These are phyloP conservation scores for Acipenser transmontanus DNA, from an alignment of 2,797 vertebrate species.

Conservation along the genomic window DNA sequence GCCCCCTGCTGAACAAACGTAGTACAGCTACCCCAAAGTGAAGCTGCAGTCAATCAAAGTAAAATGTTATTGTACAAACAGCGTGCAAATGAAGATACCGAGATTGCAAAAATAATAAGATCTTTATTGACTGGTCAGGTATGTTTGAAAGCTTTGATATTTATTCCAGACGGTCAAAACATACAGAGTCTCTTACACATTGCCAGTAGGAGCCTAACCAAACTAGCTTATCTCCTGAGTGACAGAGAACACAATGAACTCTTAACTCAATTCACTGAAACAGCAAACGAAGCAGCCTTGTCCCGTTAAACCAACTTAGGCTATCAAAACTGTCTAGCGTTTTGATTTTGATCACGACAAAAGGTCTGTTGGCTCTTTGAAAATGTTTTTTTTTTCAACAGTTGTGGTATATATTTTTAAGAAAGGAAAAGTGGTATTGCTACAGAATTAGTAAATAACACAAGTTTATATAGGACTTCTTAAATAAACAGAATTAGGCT, in stretches of 20 bases:
- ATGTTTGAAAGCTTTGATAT: constrained; percentile 73
- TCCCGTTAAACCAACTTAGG: constrained; percentile 21
- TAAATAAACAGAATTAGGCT: too few relatives aligned
- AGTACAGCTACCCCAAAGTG: constrained; percentile 3
- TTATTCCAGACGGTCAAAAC: constrained; percentile 76
- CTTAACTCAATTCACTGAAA: constrained; percentile 70
- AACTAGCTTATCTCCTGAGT: constrained; percentile 39
- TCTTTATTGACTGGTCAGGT: constrained; percentile 72
- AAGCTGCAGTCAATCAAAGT: constrained; percentile 41
- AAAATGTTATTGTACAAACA: constrained; percentile 35
- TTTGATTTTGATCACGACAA: constrained; percentile 22
- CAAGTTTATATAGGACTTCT: too few relatives aligned
- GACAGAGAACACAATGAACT: constrained; percentile 72
- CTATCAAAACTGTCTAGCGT: constrained; percentile 14
- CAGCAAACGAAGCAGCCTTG: constrained; percentile 51
- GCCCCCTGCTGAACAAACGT: constrained; percentile 32
- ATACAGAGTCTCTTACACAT: constrained; percentile 59
- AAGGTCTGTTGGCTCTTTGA: not conserved
- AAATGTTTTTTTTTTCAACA: too few relatives aligned
- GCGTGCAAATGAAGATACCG: constrained; percentile 60
- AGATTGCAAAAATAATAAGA: constrained; percentile 62
- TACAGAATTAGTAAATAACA: too few relatives aligned
- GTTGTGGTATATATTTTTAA: too few relatives aligned
- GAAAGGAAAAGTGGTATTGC: too few relatives aligned
- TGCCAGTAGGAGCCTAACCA: constrained; percentile 61